Base-by-base conservation (phyloP, 2,888 invertebrate species). In the Lagria hirta region DNA sequence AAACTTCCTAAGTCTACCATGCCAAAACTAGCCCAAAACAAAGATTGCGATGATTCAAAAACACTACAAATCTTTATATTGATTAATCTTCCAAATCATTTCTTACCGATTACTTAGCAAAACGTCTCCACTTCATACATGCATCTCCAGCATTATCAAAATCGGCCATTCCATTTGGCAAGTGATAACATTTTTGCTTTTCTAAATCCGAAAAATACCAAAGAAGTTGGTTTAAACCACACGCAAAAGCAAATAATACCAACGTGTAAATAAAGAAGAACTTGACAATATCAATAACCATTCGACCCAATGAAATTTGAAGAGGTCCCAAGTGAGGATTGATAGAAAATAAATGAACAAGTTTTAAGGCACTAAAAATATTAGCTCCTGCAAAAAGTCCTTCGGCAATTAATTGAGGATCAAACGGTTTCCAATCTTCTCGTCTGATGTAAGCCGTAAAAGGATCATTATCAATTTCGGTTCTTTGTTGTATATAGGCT, bases 1-100 rank as follows among this genome's bases (percentile, higher is more conserved):
- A 98, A 96, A 37, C 92, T 90, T 51, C 90, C 87, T 56, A 98
- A 74, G 69, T 98, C 98, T 6, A 98, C 88, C 42, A 98, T 80
- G 8, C 98, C 98, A 65, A 97, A 98, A 40, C 93, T 91, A 4
- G 97, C 96, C 97, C 98, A 98, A 75, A 98, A 98, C 1, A 98
- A 75, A 0, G 96, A 96, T 69, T 98, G 98, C 0, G 94, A 90
- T 2, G 98, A 95, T 76, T 98, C 97, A 70, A 97, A 98, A 57
- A 98, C 76, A 64, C 97, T 97, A 76, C 16, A 78, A 77, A 24
- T 37, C 8, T 13, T 7, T 22, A 4, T 10, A 22, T 15, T 17
- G 27, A 23, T 20, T 22, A n/a, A 2, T 12, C 16, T 11, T 10
- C 10, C 34, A 7, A 26, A 13, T 20, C n/a, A 37, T 8, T 23